Percentiles rank a stretch among this genome's conserved stretches.
These are phyloP conservation scores for Phymorhynchus buccinoides DNA, from an alignment of 1,140 invertebrate genomes.

Conservation along the genomic window DNA sequence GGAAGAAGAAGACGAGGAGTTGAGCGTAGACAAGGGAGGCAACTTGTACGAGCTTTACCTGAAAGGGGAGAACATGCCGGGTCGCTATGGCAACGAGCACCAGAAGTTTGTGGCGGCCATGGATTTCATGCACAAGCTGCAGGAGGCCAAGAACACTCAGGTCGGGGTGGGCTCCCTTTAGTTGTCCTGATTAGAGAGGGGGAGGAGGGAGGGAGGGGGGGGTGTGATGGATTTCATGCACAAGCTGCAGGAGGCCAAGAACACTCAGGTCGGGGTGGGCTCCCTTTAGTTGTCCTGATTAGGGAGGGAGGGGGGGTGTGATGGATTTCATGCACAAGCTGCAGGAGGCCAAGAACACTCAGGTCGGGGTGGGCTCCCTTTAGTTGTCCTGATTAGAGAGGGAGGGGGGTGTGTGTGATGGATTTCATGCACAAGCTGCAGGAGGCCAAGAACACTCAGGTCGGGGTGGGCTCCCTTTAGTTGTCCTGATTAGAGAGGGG, in stretches of 20 bases:
- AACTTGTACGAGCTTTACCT: constrained; percentile 48
- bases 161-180: constrained; percentile 38
- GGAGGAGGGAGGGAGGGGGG: too few species aligned
- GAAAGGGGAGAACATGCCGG: constrained; percentile 47
- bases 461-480: too few species aligned
- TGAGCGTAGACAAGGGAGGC: constrained; percentile 8
- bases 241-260: constrained; percentile 60
- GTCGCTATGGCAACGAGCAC: constrained; percentile 63
- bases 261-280: constrained; percentile 69
- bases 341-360: constrained; percentile 63
- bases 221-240: too few species aligned
- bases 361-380: too few species aligned
- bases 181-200: not conserved
- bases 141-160: constrained; percentile 65
- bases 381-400: too few species aligned
- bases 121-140: constrained; percentile 58
- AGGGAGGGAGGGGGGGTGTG: too few species aligned
- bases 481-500: too few species aligned
- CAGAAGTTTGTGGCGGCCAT: constrained; percentile 61
- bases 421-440: too few species aligned
- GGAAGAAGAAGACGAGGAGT: constrained; percentile 1
- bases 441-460: too few species aligned
- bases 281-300: too few species aligned
- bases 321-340: constrained; percentile 60
- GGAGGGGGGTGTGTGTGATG: too few species aligned